Evolutionary conservation across 1,140 invertebrate species (phyloP).

Genomic region (Anoplophora glabripennis): DNA sequence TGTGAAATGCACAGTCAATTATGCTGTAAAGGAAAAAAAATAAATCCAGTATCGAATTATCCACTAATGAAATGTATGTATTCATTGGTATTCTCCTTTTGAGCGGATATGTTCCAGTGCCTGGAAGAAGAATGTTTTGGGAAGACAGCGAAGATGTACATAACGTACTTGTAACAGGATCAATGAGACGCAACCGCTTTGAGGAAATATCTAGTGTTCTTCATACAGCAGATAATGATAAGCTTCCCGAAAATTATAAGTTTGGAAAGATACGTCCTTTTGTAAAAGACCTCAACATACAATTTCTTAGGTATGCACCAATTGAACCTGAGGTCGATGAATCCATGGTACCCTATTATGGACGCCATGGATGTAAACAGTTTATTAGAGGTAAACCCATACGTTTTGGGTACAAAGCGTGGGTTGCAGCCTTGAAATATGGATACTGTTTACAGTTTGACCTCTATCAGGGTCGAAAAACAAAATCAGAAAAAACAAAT

Average conservation of each 20-base stretch:
- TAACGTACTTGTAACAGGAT: constrained; percentile 31
- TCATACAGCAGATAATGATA: constrained; percentile 1
- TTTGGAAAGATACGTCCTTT: background rate
- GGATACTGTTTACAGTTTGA: no score
- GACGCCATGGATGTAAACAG: no score
- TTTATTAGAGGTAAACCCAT: no score
- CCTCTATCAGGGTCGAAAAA: no score
- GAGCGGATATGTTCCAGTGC: constrained; percentile 26
- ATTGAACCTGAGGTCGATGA: background rate
- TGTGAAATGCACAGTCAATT: no score
- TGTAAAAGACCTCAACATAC: background rate
- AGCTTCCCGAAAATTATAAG: background rate
- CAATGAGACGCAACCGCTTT: constrained; percentile 33
- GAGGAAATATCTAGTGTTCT: background rate
- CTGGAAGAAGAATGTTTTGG: constrained; percentile 32
- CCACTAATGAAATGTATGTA: constrained; percentile 27
- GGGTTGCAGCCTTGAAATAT: no score
- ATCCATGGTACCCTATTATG: background rate
- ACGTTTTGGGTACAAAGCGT: no score
- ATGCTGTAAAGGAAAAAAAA: no score
- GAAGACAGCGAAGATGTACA: constrained; percentile 28
- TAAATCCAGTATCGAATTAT: no score
- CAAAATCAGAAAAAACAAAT: no score
- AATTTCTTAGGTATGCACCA: background rate
- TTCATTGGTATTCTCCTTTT: constrained; percentile 29